Base-by-base conservation (phyloP, 2,888 invertebrate genomes). In the Philopedon plagiatum region DNA sequence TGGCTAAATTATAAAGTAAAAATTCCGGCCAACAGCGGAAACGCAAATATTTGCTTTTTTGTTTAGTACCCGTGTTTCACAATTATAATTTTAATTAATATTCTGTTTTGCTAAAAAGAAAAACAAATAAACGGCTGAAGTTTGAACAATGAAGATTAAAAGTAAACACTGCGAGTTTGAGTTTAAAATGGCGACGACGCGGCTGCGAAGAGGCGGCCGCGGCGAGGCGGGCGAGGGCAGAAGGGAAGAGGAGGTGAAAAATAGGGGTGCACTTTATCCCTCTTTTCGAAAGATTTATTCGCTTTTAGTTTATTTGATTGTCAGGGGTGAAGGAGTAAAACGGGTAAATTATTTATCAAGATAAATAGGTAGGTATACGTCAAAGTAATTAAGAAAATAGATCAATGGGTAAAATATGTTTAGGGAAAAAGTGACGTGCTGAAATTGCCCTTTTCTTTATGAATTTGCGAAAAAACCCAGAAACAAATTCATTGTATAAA, bases 61-160 rank as follows among this genome's bases (percentile, higher is more conserved):
- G 76, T 76, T 77, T 73, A 72, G 76, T 74, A 74, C 75, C 73
- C 69, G 70, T 71, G 68, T 70, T 73, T 69, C 70, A 75, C 76
- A 79, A 79, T 78, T 78, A 77, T 76, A 78, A 78, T 80, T 80
- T 78, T 78, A 80, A 80, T 80, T 79, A 79, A 78, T 79, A 78
- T 78, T 78, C 78, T 71, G 75, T 77, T 77, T 78, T 78, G 75
- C 74, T 72, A 71, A 73, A 75, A 76, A 73, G 74, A 75, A 79
- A 76, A 79, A 79, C 81, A 82, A 83, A 81, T 80, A 81, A 79
- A 79, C 77, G 80, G 78, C 79, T 78, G 77, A 80, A 80, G 82
- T 82, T 81, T 81, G 82, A 81, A 83, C 82, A 83, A 83, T 82
- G 83, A 81, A 82, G 82, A 83, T 83, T 80, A 80, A 80, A 80